Base-by-base conservation (phyloP, 2,113 vertebrate genomes). In the Prionailurus viverrinus region DNA sequence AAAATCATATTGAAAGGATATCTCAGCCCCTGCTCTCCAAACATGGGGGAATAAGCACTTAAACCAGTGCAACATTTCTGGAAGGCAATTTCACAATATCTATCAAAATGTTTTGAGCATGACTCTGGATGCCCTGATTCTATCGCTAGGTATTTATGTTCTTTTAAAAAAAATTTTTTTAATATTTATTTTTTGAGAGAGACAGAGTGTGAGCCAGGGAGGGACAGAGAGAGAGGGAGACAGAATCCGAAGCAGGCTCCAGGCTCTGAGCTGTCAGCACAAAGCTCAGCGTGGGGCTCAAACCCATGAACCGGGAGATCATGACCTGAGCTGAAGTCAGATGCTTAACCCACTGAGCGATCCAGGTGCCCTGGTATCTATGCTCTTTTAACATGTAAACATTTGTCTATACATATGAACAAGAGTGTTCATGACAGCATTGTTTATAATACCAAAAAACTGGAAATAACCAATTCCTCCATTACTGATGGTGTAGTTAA, bases 351-450 rank as follows among this genome's bases (percentile, higher is more conserved):
- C 58, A 61, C 58, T 61, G 58, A 61, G 58, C 19, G 21, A 23
- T 21, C 58, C 58, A 25, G 58, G 58, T 61, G 21, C 19, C 58
- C 58, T 7, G 21, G 58, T 61, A 61, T 0, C 8, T 61, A 45
- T 76, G 73, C 14, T 48, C 14, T 76, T 29, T 73, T 39, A 53
- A 69, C 16, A 76, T 51, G 76, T 25, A 80, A 41, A 39, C 36
- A 0, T 18, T 69, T 66, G 65, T 23, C 14, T 53, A 48, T 55
- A 90, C 51, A 36, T 85, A 61, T 33, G 19, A 29, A 58, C 80
- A 95, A 84, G 73, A 41, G 41, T 61, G 31, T 80, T 94, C 83
- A 93, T 87, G 45, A 85, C 55, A 78, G 31, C 9, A 31, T 79
- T 78, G 27, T 63, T 63, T 87, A 15, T 84, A 86, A 95, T 39